phyloP scores from a whole-genome alignment of 2,797 vertebrate species.

The Prunella strophiata region DNA sequence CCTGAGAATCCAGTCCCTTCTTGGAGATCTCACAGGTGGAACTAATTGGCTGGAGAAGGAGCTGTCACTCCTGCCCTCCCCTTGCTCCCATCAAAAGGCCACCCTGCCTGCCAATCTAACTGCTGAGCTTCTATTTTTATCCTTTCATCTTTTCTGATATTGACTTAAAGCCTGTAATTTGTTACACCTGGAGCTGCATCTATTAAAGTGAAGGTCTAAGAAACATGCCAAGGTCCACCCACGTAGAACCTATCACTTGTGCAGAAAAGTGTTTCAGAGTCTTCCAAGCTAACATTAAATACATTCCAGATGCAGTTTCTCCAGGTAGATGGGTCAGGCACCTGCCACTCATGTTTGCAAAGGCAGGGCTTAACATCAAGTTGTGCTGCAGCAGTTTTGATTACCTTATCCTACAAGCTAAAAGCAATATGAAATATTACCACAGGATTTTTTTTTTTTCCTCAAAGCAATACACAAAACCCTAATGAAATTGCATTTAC shows the following conservation, averaged over 20 bases:
- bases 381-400: not conserved
- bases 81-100: not conserved
- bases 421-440: not conserved
- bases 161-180: conserved; percentile 16
- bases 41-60: not conserved
- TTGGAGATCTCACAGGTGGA: not conserved
- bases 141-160: not conserved
- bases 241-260: not conserved
- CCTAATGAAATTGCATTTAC: conserved; percentile 54
- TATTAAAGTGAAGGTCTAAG: not conserved
- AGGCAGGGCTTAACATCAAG: not conserved
- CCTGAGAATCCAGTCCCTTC: not conserved
- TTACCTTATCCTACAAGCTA: not conserved
- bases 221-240: not conserved
- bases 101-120: not conserved
- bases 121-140: conserved; percentile 15
- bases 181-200: conserved; percentile 20
- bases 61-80: not conserved
- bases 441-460: conserved; percentile 7
- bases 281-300: not conserved
- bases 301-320: not conserved
- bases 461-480: conserved; percentile 12
- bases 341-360: not conserved
- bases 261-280: not conserved
- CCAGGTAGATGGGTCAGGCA: not conserved